Evolutionary conservation across 1,140 invertebrate genomes (phyloP).

Genomic region (Drosophila orena): DNA sequence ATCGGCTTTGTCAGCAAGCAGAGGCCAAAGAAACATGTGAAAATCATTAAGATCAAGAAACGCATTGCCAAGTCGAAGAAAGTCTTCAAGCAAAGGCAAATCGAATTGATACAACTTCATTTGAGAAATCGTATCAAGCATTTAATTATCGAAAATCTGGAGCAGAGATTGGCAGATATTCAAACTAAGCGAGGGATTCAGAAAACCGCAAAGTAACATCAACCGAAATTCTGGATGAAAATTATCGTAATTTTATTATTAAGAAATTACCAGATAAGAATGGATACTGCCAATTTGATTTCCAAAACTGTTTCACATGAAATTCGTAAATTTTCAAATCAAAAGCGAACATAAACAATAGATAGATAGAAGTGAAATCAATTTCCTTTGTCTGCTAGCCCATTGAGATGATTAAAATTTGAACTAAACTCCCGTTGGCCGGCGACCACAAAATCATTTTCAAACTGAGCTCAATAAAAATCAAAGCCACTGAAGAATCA

Average conservation of each 20-base stretch:
- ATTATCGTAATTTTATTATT: background rate
- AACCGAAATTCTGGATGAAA: background rate
- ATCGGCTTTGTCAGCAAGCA: constrained; percentile 5
- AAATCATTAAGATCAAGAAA: constrained; percentile 8
- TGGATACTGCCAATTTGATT: too few species aligned
- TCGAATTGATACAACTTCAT: constrained; percentile 1
- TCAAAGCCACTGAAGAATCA: constrained; percentile 51
- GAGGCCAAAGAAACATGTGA: background rate
- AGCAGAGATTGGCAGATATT: background rate
- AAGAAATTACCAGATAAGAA: background rate
- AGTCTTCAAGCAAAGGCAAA: background rate
- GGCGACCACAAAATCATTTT: constrained; percentile 29
- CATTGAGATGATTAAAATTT: constrained; percentile 9
- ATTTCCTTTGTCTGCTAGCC: background rate
- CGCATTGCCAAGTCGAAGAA: constrained; percentile 1
- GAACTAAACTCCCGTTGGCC: constrained; percentile 14
- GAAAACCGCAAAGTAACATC: background rate
- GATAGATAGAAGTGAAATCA: constrained; percentile 6
- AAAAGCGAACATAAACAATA: background rate
- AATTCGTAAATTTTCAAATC: constrained; percentile 1
- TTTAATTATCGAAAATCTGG: constrained; percentile 35
- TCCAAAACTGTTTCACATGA: background rate
- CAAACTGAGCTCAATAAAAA: constrained; percentile 65
- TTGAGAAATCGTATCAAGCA: constrained; percentile 28
- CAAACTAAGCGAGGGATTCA: background rate